Percentiles rank a stretch among this genome's conserved stretches.
Conservation (phyloP, 35 echinoderm and acorn worm species). For the Apostichopus californicus region DNA sequence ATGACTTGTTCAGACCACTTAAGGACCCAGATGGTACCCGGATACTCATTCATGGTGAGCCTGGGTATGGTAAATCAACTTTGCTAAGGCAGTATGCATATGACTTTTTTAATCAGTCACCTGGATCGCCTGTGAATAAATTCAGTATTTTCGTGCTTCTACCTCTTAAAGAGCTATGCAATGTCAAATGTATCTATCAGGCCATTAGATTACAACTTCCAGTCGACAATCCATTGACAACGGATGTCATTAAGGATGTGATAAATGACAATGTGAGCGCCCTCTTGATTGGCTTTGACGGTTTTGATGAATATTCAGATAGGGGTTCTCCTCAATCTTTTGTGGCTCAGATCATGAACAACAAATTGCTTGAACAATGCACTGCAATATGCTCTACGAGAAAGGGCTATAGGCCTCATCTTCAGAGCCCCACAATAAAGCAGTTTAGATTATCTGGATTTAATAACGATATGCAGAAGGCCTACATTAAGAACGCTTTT, state of each 20-base stretch:
- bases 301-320: constrained; percentile 4
- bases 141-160: background rate
- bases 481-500: too few relatives aligned
- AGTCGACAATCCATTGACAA: background rate
- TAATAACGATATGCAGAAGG: too few relatives aligned
- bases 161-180: background rate
- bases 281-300: background rate
- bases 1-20: background rate
- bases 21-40: background rate
- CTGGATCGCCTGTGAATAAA: background rate
- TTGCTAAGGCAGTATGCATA: background rate
- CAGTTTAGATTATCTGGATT: too few relatives aligned
- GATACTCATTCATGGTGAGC: background rate
- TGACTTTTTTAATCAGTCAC: background rate
- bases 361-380: background rate
- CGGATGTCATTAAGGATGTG: background rate
- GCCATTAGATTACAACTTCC: background rate
- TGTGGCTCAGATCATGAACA: background rate
- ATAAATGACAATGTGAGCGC: background rate
- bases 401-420: too few relatives aligned
- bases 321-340: background rate
- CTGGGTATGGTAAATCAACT: background rate
- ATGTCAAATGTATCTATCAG: background rate
- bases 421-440: too few relatives aligned
- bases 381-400: background rate